phyloP scores from a whole-genome alignment of 35 echinoderm and acorn worm genomes.

The Heliocidaris tuberculata region DNA sequence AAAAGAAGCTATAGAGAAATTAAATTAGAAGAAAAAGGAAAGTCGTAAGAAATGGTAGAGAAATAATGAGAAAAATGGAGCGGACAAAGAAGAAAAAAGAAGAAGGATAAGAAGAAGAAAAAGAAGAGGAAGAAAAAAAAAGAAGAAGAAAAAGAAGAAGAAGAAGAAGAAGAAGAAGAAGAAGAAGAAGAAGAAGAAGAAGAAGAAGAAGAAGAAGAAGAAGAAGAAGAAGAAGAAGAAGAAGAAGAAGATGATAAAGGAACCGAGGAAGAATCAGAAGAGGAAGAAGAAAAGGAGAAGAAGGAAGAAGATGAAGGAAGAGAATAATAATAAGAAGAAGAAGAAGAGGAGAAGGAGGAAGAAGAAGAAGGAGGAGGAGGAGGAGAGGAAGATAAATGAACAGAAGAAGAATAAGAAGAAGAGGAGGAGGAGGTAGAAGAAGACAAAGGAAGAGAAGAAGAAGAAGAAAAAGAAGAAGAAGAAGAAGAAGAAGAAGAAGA shows the following conservation, averaged over 20 bases:
- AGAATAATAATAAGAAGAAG: background rate
- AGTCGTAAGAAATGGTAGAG: no score
- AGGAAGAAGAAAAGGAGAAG: background rate
- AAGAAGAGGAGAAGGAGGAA: background rate
- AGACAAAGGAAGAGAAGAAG: background rate
- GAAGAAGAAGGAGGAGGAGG: background rate
- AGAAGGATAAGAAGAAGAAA: background rate
- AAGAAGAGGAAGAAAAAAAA: background rate
- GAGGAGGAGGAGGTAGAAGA: background rate
- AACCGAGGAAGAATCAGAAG: background rate
- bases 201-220: no score
- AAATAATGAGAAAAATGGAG: no score
- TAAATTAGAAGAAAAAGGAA: no score
- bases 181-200: background rate
- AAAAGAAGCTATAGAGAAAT: no score
- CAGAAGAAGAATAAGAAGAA: background rate
- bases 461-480: background rate
- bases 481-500: background rate
- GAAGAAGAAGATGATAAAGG: background rate
- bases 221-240: no score
- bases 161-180: background rate
- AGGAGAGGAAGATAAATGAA: background rate
- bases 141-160: background rate
- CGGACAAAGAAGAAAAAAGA: no score
- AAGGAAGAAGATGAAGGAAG: background rate